phyloP scores from a whole-genome alignment of 2,888 invertebrate genomes.

The Drymonia ruficornis region DNA sequence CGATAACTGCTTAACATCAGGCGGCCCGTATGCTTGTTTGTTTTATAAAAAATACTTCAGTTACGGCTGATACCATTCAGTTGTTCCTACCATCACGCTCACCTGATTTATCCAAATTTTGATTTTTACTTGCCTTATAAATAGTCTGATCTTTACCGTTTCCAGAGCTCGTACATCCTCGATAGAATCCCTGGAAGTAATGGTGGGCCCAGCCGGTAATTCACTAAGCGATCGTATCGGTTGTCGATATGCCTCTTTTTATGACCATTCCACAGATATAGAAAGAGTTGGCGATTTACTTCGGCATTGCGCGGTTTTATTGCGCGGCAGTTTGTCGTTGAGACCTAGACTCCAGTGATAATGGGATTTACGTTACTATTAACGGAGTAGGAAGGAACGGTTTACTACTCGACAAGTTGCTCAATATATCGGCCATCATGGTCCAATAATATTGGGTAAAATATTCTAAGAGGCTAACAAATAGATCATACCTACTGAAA shows the following conservation, averaged over 20 bases:
- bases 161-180: constrained; percentile 49
- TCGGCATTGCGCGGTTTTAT: constrained; percentile 41
- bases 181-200: constrained; percentile 62
- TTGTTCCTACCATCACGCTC: too few species aligned
- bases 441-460: too few species aligned
- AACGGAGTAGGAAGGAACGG: background rate
- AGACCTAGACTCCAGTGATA: background rate
- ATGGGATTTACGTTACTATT: constrained; percentile 1
- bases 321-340: constrained; percentile 3
- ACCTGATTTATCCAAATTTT: too few species aligned
- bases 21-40: too few species aligned
- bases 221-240: constrained; percentile 78
- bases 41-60: too few species aligned
- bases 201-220: constrained; percentile 65
- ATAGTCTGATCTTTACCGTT: constrained; percentile 8
- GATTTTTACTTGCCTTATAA: too few species aligned
- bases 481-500: too few species aligned
- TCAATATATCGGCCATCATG: background rate
- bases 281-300: constrained; percentile 59
- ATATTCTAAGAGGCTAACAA: too few species aligned
- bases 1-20: too few species aligned
- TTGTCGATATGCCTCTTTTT: constrained; percentile 77
- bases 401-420: background rate
- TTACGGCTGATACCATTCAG: too few species aligned
- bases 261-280: constrained; percentile 68